Evolutionary conservation across 2,888 invertebrate genomes (phyloP), one percentile per base, ranked within the genome.

Genomic region (Hirtodrosophila confusa): DNA sequence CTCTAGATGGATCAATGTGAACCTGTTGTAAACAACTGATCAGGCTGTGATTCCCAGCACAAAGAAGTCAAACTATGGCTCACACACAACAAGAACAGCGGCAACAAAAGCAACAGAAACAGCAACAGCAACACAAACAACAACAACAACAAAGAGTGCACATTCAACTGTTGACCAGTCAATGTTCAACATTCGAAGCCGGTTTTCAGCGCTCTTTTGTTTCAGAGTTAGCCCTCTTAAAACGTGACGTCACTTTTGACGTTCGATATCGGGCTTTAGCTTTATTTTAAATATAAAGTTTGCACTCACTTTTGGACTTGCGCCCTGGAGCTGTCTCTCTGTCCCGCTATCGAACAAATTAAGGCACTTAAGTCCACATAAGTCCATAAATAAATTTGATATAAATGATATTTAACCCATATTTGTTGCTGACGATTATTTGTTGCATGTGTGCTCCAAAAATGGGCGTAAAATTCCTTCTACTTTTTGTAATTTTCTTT

Each of bases 371-470:
- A 76, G 63, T 54, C 63, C 37, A 17, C 80, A 73, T 65, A 70
- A 78, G 84, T 39, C 76, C 67, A 57, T 80, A 86, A 84, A 82
- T 78, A 78, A 69, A 86, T 58, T 70, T 60, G 53, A 69, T 70
- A 69, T 80, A 74, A 88, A 69, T 61, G 74, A 80, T 88, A 66
- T 84, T 83, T 86, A 88, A 72, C 83, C 83, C 88, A 88, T 83
- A 88, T 88, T 79, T 72, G 83, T 70, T 40, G 43, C 56, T 61
- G 47, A 47, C 62, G 33, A 61, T 80, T 56, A 75, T 73, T 73
- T 58, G 49, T 51, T 37, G 43, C 57, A 29, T 37, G 36, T 35
- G 12, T 47, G 7, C 58, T 57, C 61, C 69, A 45, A 65, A 69
- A 71, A 66, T 66, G 73, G 86, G 76, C 63, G 69, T 55, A 57